Evolutionary conservation across 1,140 invertebrate genomes (phyloP).

Genomic region (Colletes gigas): DNA sequence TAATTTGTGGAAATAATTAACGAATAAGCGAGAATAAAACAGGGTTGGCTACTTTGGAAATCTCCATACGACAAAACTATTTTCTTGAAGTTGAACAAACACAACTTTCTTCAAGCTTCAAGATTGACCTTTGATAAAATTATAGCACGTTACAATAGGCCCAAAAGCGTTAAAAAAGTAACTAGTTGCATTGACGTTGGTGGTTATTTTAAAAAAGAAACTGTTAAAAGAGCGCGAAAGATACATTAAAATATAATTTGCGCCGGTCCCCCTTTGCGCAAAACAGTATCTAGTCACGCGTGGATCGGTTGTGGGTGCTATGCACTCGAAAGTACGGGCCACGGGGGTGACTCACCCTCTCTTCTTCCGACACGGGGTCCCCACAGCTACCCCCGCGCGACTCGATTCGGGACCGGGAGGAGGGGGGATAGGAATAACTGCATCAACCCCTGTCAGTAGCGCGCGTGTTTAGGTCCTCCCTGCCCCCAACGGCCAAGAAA

Average conservation of each 20-base stretch:
- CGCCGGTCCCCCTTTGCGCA: conserved; percentile 75
- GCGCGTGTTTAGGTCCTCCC: conserved; percentile 58
- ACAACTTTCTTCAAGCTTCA: too few species aligned
- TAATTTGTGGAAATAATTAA: too few species aligned
- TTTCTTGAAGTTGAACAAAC: too few species aligned
- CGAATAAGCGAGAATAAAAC: too few species aligned
- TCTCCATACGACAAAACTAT: too few species aligned
- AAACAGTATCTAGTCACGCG: conserved; percentile 79
- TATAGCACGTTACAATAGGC: too few species aligned
- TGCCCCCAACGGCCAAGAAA: conserved; percentile 43
- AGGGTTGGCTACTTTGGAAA: too few species aligned
- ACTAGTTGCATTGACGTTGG: too few species aligned
- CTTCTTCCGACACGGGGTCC: conserved; percentile 43
- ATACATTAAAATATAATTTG: conserved; percentile 80
- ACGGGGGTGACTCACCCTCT: conserved; percentile 75
- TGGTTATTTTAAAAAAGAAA: too few species aligned
- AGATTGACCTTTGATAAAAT: too few species aligned
- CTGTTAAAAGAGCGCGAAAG: conserved; percentile 22
- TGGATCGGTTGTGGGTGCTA: conserved; percentile 75
- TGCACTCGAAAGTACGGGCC: conserved; percentile 75
- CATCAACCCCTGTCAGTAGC: conserved; percentile 63
- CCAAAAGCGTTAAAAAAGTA: too few species aligned
- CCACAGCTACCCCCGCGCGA: conserved; percentile 54
- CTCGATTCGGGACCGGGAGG: conserved; percentile 27
- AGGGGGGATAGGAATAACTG: conserved; percentile 60